Evolutionary conservation across 2,797 vertebrate species (phyloP).

Genomic region (Uromys caudimaculatus): DNA sequence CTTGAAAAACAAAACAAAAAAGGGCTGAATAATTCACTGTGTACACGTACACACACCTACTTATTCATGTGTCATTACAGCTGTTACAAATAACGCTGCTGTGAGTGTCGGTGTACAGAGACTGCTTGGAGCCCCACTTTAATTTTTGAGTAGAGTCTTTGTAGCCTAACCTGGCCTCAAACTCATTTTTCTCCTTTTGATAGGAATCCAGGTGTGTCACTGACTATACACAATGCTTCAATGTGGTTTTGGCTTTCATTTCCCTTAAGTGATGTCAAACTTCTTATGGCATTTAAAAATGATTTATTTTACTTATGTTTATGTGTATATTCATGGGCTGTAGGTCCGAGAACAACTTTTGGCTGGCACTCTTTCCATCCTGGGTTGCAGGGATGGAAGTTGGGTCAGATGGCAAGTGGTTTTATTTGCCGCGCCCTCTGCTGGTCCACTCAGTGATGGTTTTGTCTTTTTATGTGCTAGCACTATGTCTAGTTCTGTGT

Average conservation of each 20-base stretch:
- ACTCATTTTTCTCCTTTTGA: neutral
- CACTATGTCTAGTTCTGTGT: neutral
- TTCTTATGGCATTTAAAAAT: neutral
- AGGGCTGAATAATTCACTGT: neutral
- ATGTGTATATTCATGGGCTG: neutral
- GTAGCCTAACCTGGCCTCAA: neutral
- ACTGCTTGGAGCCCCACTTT: neutral
- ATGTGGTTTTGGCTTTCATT: neutral
- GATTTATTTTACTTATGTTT: neutral
- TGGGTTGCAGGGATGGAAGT: neutral
- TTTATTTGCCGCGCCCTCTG: too few relatives aligned
- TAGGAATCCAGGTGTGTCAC: neutral
- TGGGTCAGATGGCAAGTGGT: neutral
- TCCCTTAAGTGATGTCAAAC: neutral
- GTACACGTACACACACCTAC: neutral
- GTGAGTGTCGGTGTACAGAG: neutral
- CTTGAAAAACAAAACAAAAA: neutral
- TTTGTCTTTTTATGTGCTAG: neutral
- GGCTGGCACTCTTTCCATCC: neutral
- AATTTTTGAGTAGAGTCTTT: neutral
- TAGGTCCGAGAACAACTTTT: neutral
- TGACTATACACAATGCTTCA: neutral
- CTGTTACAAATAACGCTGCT: neutral
- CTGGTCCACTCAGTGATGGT: neutral
- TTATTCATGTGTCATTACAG: neutral